Conservation (phyloP, 2,888 invertebrate genomes). For the Theodoxus fluviatilis region DNA sequence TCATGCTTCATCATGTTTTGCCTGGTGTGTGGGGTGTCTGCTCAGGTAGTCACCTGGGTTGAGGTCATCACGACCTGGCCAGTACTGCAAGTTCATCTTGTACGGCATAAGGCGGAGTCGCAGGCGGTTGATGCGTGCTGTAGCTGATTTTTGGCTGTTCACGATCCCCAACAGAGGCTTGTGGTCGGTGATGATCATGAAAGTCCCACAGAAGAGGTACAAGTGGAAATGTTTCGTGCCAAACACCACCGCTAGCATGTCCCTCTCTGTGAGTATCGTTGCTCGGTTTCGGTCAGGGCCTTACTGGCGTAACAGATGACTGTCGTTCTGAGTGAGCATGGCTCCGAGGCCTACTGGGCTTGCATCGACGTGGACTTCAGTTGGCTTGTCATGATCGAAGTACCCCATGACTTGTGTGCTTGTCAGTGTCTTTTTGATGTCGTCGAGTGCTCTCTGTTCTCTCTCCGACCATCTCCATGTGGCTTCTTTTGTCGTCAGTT, state of each 20-base stretch:
- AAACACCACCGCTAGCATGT: slow-evolving; percentile 46
- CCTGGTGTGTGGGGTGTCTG: slow-evolving; percentile 34
- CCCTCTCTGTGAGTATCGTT: slow-evolving; percentile 44
- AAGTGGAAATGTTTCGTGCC: slow-evolving; percentile 46
- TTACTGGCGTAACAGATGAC: slow-evolving; percentile 40
- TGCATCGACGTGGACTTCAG: slow-evolving; percentile 41
- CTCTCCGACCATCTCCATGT: neutral
- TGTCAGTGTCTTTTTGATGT: slow-evolving; percentile 34
- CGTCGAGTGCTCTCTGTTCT: slow-evolving; percentile 33
- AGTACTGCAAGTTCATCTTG: slow-evolving; percentile 32
- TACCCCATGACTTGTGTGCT: slow-evolving; percentile 35
- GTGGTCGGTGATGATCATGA: slow-evolving; percentile 46
- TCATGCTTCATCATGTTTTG: too few species aligned
- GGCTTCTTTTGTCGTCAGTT: slow-evolving; percentile 9
- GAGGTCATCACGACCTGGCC: slow-evolving; percentile 34
- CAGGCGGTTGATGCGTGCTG: slow-evolving; percentile 38
- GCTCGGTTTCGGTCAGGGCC: slow-evolving; percentile 37
- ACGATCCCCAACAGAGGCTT: slow-evolving; percentile 47
- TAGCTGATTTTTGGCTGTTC: slow-evolving; percentile 39
- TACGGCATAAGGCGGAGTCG: slow-evolving; percentile 34
- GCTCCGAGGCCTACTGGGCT: slow-evolving; percentile 42
- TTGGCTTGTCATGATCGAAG: slow-evolving; percentile 34
- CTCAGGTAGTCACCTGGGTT: slow-evolving; percentile 41
- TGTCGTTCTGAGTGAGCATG: slow-evolving; percentile 36
- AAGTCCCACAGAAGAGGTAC: slow-evolving; percentile 41